These are phyloP conservation scores for Busseola fusca DNA, from an alignment of 2,888 invertebrate genomes.

Conservation along the genomic window DNA sequence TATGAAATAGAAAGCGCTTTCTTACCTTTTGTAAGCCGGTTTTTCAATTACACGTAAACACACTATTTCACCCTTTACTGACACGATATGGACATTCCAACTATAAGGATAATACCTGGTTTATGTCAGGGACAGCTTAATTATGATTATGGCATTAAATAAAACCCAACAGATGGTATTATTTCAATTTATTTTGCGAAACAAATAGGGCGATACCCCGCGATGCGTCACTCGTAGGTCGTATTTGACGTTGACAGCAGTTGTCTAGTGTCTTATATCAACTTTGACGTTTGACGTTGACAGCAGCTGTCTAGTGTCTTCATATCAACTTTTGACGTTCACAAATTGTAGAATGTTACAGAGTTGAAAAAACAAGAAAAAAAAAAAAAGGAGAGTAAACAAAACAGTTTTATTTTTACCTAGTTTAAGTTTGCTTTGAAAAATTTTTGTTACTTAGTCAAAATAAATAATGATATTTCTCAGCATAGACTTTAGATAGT, in stretches of 20 bases:
- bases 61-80: constrained; percentile 37
- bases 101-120: constrained; percentile 1
- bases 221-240: constrained; percentile 67
- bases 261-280: constrained; percentile 23
- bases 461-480: background rate
- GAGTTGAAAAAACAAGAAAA: no score
- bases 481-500: background rate
- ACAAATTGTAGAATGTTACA: constrained; percentile 14
- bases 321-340: background rate
- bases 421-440: background rate
- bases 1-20: constrained; percentile 54
- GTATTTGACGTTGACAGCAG: constrained; percentile 51
- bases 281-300: constrained; percentile 15
- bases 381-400: background rate
- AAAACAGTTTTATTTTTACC: background rate
- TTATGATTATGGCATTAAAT: constrained; percentile 27
- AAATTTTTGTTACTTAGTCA: background rate
- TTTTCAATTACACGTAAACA: constrained; percentile 53
- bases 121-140: background rate
- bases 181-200: constrained; percentile 53
- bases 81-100: constrained; percentile 52
- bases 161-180: constrained; percentile 20
- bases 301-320: constrained; percentile 19
- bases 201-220: constrained; percentile 64
- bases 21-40: constrained; percentile 67